Conservation (phyloP, 2,888 invertebrate species). For the Rambutsinella grinnellia region DNA sequence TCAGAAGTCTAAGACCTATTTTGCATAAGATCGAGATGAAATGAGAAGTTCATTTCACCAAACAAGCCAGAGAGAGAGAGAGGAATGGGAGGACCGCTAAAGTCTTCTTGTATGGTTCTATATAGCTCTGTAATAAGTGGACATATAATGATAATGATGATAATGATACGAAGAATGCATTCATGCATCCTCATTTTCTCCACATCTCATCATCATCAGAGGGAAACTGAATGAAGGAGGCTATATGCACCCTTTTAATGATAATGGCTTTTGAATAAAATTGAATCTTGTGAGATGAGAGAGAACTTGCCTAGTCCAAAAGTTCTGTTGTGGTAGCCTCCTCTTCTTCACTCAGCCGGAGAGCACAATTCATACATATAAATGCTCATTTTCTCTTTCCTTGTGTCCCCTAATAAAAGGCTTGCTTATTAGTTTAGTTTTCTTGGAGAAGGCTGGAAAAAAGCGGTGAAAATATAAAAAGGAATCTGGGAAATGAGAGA, state of each 20-base stretch:
- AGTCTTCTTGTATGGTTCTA: background rate
- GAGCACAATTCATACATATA: constrained; percentile 43
- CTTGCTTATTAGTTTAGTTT: constrained; percentile 48
- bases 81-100: background rate
- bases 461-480: background rate
- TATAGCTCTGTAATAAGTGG: constrained; percentile 15
- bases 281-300: constrained; percentile 47
- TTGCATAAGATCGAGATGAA: constrained; percentile 36
- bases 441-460: constrained; percentile 8
- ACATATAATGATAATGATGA: constrained; percentile 55
- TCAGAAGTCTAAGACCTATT: constrained; percentile 47
- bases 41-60: constrained; percentile 26
- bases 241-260: constrained; percentile 56
- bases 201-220: constrained; percentile 51
- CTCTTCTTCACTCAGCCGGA: no score
- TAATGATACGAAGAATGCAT: constrained; percentile 56
- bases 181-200: constrained; percentile 55
- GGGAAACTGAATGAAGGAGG: constrained; percentile 37
- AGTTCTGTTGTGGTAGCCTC: no score
- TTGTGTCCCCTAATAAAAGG: constrained; percentile 39
- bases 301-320: background rate
- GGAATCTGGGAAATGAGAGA: background rate
- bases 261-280: constrained; percentile 59
- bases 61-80: background rate
- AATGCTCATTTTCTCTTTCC: constrained; percentile 42